Percentiles rank a stretch among this genome's conserved stretches.
phyloP scores from a whole-genome alignment of 92 coral and sea anemone genomes.

The Zoanthus sociatus region DNA sequence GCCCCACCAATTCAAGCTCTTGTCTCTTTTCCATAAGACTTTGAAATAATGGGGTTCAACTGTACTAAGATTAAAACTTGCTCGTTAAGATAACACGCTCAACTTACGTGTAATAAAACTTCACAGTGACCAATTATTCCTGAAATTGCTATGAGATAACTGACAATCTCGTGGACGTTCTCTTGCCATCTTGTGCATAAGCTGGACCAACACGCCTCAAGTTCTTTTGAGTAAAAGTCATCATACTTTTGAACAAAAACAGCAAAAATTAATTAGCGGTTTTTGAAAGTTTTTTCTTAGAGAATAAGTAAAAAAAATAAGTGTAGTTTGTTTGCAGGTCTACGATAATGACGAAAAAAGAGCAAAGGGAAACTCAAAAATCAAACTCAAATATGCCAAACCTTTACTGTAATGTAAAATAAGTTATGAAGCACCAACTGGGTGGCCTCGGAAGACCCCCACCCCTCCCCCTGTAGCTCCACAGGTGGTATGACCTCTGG shows the following conservation, averaged over 20 bases:
- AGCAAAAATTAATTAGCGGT: neutral
- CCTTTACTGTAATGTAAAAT: constrained; percentile 96
- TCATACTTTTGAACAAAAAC: constrained; percentile 70
- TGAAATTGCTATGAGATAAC: constrained; percentile 86
- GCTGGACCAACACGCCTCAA: constrained; percentile 96
- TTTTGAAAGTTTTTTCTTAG: neutral
- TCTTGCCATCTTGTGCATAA: constrained; percentile 85
- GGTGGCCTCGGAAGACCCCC: constrained; percentile 99
- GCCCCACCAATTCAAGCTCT: too few species aligned
- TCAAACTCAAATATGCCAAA: constrained; percentile 20
- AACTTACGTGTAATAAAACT: constrained; percentile 90
- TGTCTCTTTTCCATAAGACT: too few species aligned
- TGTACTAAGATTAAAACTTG: too few species aligned
- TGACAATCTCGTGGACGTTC: constrained; percentile 92
- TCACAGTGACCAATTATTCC: constrained; percentile 93
- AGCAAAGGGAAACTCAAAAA: too few species aligned
- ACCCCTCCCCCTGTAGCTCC: constrained; percentile 93
- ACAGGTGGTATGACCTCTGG: constrained; percentile 76
- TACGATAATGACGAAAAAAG: too few species aligned
- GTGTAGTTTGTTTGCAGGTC: too few species aligned
- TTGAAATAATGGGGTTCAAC: neutral
- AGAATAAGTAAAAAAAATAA: neutral
- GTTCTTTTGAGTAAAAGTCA: constrained; percentile 88
- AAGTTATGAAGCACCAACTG: constrained; percentile 95
- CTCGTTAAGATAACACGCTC: neutral